These are phyloP conservation scores for Periophthalmus magnuspinnatus DNA, from an alignment of 2,797 vertebrate species.

Conservation along the genomic window DNA sequence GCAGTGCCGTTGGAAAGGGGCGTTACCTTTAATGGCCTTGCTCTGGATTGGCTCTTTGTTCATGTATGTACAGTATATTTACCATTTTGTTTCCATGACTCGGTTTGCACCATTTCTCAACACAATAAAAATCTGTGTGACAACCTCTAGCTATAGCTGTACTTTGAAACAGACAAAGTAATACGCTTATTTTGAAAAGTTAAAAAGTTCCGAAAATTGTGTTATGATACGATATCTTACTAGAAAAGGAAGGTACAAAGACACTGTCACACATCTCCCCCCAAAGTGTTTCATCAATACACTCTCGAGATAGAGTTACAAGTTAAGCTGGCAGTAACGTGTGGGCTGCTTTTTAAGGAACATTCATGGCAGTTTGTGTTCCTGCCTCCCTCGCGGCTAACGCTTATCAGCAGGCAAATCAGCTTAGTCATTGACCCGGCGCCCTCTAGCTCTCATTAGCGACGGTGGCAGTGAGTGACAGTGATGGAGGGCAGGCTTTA, in stretches of 20 bases:
- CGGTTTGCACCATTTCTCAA: too few species aligned
- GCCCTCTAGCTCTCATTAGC: conserved; percentile 82
- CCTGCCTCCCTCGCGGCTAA: conserved; percentile 49
- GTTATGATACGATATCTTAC: too few species aligned
- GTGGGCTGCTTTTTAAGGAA: conserved; percentile 9
- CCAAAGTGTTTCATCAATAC: conserved; percentile 6
- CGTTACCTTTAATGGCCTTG: too few species aligned
- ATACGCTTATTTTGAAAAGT: too few species aligned
- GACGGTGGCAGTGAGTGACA: conserved; percentile 73
- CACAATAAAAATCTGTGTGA: too few species aligned
- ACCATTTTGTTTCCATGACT: too few species aligned
- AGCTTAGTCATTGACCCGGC: conserved; percentile 82
- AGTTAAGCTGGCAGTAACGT: background rate
- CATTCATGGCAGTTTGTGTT: conserved; percentile 33
- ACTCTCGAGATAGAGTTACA: background rate
- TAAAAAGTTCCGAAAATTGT: too few species aligned
- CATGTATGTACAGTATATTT: too few species aligned
- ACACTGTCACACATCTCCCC: background rate
- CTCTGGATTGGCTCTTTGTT: too few species aligned
- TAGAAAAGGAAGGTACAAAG: background rate
- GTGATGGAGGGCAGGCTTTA: conserved; percentile 83
- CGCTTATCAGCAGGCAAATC: conserved; percentile 87
- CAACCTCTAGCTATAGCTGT: too few species aligned
- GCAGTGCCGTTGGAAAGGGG: too few species aligned
- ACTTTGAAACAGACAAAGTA: too few species aligned